Conservation (phyloP, 2,113 vertebrate genomes). For the Tricholaema leucomelas region DNA sequence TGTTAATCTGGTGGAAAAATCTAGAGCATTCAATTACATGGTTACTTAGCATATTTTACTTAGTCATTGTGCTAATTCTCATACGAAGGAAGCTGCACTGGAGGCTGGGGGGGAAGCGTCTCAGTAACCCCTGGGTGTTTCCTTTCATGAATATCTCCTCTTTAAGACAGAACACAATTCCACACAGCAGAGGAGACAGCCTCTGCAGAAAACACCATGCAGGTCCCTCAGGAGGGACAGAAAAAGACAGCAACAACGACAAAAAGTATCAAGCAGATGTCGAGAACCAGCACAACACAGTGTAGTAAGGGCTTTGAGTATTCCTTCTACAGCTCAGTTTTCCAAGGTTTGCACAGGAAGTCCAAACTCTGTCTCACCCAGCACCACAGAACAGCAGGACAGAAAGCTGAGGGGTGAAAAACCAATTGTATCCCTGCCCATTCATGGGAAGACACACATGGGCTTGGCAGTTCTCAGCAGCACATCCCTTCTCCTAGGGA, state of each 20-base stretch:
- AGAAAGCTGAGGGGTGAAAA: neutral
- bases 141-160: constrained; percentile 11
- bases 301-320: neutral
- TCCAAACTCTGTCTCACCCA: neutral
- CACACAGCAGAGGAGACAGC: neutral
- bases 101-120: neutral
- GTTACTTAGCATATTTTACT: constrained; percentile 44
- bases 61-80: neutral
- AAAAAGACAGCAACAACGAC: neutral
- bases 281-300: neutral
- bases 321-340: neutral
- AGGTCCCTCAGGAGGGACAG: neutral
- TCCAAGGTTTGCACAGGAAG: neutral
- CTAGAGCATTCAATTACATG: constrained; percentile 35
- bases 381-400: neutral
- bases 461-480: neutral
- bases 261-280: neutral
- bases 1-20: constrained; percentile 61
- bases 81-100: neutral
- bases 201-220: neutral
- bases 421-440: neutral
- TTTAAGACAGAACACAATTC: neutral
- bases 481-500: neutral
- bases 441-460: rapidly evolving
- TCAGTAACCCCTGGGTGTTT: constrained; percentile 49